Evolutionary conservation across 2,888 invertebrate genomes (phyloP), one percentile per base, ranked within the genome.

Genomic region (Helobdella robusta): DNA sequence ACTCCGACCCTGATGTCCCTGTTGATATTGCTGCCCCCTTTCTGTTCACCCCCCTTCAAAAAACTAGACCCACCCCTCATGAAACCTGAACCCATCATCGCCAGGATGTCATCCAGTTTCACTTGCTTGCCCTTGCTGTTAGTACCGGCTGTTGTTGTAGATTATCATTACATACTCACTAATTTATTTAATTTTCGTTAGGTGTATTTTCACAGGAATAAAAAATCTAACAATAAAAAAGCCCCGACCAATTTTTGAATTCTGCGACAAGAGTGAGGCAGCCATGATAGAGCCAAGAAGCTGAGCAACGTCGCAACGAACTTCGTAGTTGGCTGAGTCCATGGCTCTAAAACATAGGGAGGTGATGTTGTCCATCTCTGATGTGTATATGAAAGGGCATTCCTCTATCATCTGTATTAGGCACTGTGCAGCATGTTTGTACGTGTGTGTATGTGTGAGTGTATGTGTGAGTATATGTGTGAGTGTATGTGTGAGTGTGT

Each of bases 1-100:
- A 98, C 91, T 67, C 97, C 97, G 66, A 98, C 93, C 71, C 97
- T 84, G 65, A 97, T 90, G 83, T 98, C 97, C 69, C 93, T 83
- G 78, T 92, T 93, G 0, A 95, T 89, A 8, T 89, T 88, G 0
- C 90, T 89, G 70, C 89, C 89, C 3, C 93, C 92, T 71, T 95
- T 94, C 76, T 94, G 93, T 81, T 95, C 94, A 81, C 94, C 94
- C 64, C 77, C 75, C 80, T 94, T 94, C 30, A 95, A 82, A 78
- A 95, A 94, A 23, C 80, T 79, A 0, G 92, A 89, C 18, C 95
- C 94, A 0, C 97, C 95, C 68, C 92, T 84, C 3, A 97, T 80
- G 81, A 97, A 97, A 11, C 94, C 97, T 0, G 90, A 87, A 85
- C 93, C 89, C 70, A 98, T 81, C 68, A 95, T 85, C 71, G 88